Evolutionary conservation across 2,113 vertebrate genomes (phyloP), one percentile per base, ranked within the genome.

Genomic region (Cercocebus atys): DNA sequence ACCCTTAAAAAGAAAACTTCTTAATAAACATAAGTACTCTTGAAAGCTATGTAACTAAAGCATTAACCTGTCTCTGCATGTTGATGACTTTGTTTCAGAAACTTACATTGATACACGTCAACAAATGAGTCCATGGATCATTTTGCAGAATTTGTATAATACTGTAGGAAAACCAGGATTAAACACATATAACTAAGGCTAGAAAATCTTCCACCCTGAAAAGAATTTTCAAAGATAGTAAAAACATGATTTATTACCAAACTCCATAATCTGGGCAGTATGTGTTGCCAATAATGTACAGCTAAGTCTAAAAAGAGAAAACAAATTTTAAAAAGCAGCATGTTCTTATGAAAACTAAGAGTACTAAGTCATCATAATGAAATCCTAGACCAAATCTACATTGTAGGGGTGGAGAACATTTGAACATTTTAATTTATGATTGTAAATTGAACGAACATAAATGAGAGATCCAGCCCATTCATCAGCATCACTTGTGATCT

Each of bases 301-400:
- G 66, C 89, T 90, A 81, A 78, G 75, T 85, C 88, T 94, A 78
- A 96, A 97, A 90, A 96, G 83, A 96, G 92, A 97, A 97, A 96
- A 84, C 85, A 97, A 87, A 87, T 93, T 96, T 55, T 83, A 94
- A 95, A 97, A 94, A 57, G 81, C 93, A 96, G 86, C 93, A 70
- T 97, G 91, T 93, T 96, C 96, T 94, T 72, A 95, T 96, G 95
- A 92, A 95, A 94, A 97, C 64, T 22, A 80, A 78, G 86, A 92
- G 38, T 84, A 93, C 95, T 82, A 94, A 95, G 97, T 95, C 95
- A 94, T 89, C 59, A 70, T 96, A 96, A 94, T 95, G 95, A 96
- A 96, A 38, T 47, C 72, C 70, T 80, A 82, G 82, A 92, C 83
- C 85, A 95, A 85, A 89, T 88, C 88, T 91, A 55, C 59, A 50